A percentile compares a stretch with the other conserved stretches of the same genome.
Evolutionary conservation across 2,113 vertebrate species (phyloP).

Genomic region (Phasianus colchicus): DNA sequence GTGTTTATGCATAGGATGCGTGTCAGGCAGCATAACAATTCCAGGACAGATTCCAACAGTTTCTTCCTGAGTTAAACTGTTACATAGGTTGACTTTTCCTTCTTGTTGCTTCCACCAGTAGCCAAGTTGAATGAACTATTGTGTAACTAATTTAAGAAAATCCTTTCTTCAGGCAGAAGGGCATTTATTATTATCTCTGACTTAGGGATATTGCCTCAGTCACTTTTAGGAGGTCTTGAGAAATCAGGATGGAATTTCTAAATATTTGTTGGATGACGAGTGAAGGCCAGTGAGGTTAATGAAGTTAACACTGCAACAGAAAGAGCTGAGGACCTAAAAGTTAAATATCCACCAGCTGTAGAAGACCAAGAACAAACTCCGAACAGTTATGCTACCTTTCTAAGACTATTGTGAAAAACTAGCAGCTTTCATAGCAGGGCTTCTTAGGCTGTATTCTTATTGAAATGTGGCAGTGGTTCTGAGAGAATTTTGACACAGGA

Average conservation of each 20-base stretch:
- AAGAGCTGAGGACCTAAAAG: neutral
- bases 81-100: neutral
- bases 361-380: constrained; percentile 3
- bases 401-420: constrained; percentile 43
- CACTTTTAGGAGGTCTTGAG: constrained; percentile 41
- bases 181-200: constrained; percentile 17
- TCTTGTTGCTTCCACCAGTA: neutral
- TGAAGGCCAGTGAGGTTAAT: neutral
- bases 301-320: neutral
- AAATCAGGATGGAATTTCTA: constrained; percentile 28
- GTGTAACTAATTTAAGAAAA: neutral
- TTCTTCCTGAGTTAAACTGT: neutral
- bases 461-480: neutral
- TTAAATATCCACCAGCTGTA: constrained; percentile 7
- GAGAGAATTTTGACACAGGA: neutral
- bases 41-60: neutral
- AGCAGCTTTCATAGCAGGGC: constrained; percentile 20
- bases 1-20: too few relatives aligned
- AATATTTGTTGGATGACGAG: neutral
- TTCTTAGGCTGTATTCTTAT: neutral
- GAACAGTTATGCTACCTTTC: constrained; percentile 27
- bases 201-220: constrained; percentile 18
- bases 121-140: neutral
- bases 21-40: neutral
- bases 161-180: constrained; percentile 1